Percentiles rank a stretch among this genome's conserved stretches.
These are phyloP conservation scores for Megalopta genalis DNA, from an alignment of 1,140 invertebrate genomes.

Conservation along the genomic window DNA sequence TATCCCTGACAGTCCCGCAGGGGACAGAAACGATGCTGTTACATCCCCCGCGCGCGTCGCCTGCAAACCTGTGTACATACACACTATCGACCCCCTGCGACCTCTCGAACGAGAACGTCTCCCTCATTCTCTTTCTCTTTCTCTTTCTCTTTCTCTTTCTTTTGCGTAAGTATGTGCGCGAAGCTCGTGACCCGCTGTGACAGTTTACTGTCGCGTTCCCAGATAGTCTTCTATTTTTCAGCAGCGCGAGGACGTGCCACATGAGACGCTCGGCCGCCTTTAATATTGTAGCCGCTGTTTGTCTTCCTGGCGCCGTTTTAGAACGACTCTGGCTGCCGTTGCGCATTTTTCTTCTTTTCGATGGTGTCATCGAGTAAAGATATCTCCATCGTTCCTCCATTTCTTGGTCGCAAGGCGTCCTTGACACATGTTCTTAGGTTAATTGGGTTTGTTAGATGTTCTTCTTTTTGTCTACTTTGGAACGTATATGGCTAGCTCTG, in stretches of 20 bases:
- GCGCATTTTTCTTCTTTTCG: neutral
- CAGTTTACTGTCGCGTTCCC: constrained; percentile 35
- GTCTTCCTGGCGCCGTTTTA: neutral
- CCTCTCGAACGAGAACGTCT: constrained; percentile 37
- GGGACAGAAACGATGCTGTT: constrained; percentile 55
- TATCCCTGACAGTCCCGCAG: constrained; percentile 55
- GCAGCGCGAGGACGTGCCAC: neutral
- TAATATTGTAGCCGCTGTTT: constrained; percentile 18
- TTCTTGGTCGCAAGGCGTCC: too few relatives aligned
- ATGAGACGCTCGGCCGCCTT: neutral
- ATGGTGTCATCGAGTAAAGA: too few relatives aligned
- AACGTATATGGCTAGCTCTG: too few relatives aligned
- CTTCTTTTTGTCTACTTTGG: too few relatives aligned
- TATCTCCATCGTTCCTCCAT: too few relatives aligned
- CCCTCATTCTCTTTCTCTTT: neutral
- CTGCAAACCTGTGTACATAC: constrained; percentile 49
- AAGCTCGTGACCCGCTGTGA: constrained; percentile 29
- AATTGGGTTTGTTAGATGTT: too few relatives aligned
- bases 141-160: too few relatives aligned
- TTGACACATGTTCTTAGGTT: too few relatives aligned
- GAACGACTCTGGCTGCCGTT: neutral
- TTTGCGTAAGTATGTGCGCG: constrained; percentile 3
- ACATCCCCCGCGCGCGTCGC: constrained; percentile 30
- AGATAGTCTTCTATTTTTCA: constrained; percentile 33
- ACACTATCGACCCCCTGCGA: constrained; percentile 21